Base-by-base conservation (phyloP, 53 echinoderm and acorn worm species). In the Luidia sarsii region DNA sequence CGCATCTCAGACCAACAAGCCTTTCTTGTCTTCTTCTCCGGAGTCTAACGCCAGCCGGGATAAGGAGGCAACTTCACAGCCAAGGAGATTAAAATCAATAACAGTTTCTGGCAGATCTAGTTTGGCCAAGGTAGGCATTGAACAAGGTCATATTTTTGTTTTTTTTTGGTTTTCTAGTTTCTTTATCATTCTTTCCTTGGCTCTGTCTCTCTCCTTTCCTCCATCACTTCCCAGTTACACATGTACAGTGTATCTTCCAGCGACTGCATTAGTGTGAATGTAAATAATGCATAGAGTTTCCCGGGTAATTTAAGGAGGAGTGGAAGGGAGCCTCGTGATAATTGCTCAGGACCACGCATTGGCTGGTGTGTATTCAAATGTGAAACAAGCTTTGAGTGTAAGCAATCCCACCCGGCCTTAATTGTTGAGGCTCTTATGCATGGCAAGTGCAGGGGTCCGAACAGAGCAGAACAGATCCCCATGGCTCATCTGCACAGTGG, bases 201-300 rank as follows among this genome's bases (percentile, higher is more conserved):
- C n/a, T n/a, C n/a, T n/a, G n/a, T n/a, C n/a, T n/a, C n/a, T n/a
- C n/a, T n/a, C n/a, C n/a, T n/a, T n/a, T n/a, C n/a, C n/a, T n/a
- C n/a, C n/a, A n/a, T n/a, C n/a, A n/a, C n/a, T n/a, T n/a, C n/a
- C n/a, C n/a, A n/a, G n/a, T n/a, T n/a, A n/a, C n/a, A n/a, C n/a
- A n/a, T 41, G 41, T 6, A 41, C 6, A 11, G 41, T 6, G 11
- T 41, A 7, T 11, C 11, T 11, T 41, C 39, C 56, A 8, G 4
- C 30, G 23, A 72, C 56, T 66, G 67, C 81, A 81, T 81, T 66
- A 81, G 51, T 50, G 15, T 7, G 55, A 90, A 68, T 86, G 90
- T 90, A 90, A 90, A 90, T 90, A 90, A 75, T 82, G 87, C 66
- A 67, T 86, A 77, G 41, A 38, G 56, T 82, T 74, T 86, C 75